Evolutionary conservation across 2,888 invertebrate genomes (phyloP), one percentile per base, ranked within the genome.

Genomic region (Thelaira solivaga): DNA sequence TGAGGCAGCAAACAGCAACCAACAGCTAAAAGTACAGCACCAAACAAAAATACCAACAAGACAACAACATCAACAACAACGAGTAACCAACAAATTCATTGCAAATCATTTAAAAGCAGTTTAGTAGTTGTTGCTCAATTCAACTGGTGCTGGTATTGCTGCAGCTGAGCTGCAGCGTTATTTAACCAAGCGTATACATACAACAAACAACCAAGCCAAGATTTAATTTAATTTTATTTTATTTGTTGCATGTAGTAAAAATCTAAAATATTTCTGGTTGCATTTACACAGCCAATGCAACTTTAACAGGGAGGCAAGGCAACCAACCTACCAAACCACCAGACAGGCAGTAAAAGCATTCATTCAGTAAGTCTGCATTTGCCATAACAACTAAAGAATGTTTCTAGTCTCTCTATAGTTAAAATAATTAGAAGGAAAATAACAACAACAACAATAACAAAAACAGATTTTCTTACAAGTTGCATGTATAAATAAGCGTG

Each of bases 31-130:
- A 78, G 78, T 78, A 78, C 78, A 78, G 78, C 78, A 78, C 78
- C 74, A 78, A 78, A 78, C 78, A 78, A 78, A 78, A 78, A 69
- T 74, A 65, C 68, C 72, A 72, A 51, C 78, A 69, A 78, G 74
- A 78, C 78, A 78, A 78, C 74, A 78, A 69, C 69, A 65, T 64
- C 72, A 72, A 51, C 71, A 76, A 65, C 64, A 71, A 20, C 29
- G 53, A 65, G 53, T 20, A 43, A 62, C 18, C 31, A 76, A 57
- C 67, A 67, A 61, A 61, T 72, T 61, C 65, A 72, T 61, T 55
- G 62, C 77, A 69, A 65, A 76, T 61, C 67, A 67, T 29, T 55
- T 65, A 55, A 67, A 65, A 61, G 76, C 72, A 49, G 59, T 76
- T 51, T 57, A 75, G n/a, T n/a, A n/a, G 64, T 73, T 71, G 65